Evolutionary conservation across 2,888 invertebrate genomes (phyloP).

Genomic region (Magallana nippona): DNA sequence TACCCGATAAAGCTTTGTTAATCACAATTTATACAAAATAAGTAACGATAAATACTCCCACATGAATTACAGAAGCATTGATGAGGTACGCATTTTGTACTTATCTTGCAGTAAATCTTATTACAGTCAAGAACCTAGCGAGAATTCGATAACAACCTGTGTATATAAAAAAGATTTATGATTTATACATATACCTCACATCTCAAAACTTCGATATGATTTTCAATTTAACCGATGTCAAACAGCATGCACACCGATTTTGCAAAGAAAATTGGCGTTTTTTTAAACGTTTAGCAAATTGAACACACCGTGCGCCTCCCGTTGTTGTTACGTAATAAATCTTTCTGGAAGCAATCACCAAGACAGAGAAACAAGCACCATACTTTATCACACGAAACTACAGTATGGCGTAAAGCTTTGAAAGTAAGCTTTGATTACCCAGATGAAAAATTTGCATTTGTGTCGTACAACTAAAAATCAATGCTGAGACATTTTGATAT

Average conservation of each 20-base stretch:
- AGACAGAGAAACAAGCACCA: background rate
- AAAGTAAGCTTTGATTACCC: background rate
- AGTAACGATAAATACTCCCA: no score
- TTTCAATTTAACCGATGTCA: background rate
- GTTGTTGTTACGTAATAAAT: conserved; percentile 3
- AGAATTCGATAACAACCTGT: no score
- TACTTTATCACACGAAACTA: background rate
- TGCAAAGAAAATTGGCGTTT: conserved; percentile 1
- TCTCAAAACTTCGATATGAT: background rate
- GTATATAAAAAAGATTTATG: no score
- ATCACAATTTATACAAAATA: no score
- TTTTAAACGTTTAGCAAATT: background rate
- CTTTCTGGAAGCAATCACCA: background rate
- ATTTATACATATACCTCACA: background rate
- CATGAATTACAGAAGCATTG: no score
- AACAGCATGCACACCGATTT: conserved; percentile 12
- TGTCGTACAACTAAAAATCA: background rate
- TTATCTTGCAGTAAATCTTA: no score
- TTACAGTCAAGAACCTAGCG: no score
- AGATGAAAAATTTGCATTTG: background rate
- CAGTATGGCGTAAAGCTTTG: background rate
- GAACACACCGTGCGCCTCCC: background rate
- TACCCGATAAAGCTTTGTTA: no score
- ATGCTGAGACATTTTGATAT: no score
- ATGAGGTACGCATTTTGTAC: no score